Conservation (phyloP, 92 coral and sea anemone genomes). For the Virgularia gustaviana region DNA sequence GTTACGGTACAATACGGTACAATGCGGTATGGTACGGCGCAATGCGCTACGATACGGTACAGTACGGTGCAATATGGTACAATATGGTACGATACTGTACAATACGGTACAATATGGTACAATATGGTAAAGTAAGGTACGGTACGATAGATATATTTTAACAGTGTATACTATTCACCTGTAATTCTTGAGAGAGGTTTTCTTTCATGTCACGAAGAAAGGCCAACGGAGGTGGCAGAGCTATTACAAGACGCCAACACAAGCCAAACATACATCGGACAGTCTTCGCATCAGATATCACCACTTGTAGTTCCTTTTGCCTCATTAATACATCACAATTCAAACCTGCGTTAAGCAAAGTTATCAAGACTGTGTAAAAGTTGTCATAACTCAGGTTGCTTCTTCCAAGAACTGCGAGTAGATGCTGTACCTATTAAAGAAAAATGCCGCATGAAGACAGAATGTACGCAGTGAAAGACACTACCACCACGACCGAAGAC, state of each 20-base stretch:
- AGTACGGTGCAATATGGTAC: too few relatives aligned
- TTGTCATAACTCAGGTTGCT: constrained; percentile 51
- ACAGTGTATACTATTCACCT: too few relatives aligned
- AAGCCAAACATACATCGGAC: constrained; percentile 70
- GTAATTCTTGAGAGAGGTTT: not conserved
- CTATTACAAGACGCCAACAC: constrained; percentile 75
- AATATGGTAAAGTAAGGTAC: too few relatives aligned
- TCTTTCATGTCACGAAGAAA: constrained; percentile 6
- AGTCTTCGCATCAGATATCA: constrained; percentile 68
- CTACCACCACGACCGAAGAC: too few relatives aligned
- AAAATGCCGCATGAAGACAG: constrained; percentile 62
- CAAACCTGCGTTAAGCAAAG: constrained; percentile 69
- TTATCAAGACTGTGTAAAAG: constrained; percentile 64
- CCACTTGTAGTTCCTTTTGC: constrained; percentile 30
- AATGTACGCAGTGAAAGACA: too few relatives aligned
- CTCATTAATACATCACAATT: constrained; percentile 55
- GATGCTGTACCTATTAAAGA: constrained; percentile 29
- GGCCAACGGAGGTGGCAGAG: constrained; percentile 69
- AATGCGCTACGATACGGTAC: too few relatives aligned
- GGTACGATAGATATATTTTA: too few relatives aligned
- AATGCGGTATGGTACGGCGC: too few relatives aligned
- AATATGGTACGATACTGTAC: too few relatives aligned
- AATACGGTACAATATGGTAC: too few relatives aligned
- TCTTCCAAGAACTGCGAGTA: not conserved
- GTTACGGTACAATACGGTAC: too few relatives aligned